Base-by-base conservation (phyloP, 1,140 invertebrate species). In the Drosophila jambulina region DNA sequence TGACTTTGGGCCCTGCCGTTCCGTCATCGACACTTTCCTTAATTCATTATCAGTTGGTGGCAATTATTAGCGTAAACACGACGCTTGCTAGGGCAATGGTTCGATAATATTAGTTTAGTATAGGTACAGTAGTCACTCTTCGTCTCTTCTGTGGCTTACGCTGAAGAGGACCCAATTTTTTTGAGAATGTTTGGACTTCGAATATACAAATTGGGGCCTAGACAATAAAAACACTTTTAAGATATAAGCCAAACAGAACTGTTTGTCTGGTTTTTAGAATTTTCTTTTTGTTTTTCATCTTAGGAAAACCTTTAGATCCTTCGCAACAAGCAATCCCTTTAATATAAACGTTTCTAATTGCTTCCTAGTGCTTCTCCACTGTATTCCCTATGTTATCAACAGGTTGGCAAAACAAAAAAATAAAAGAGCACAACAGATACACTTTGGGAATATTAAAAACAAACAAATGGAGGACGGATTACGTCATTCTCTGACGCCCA, bases 401-500 rank as follows among this genome's bases (percentile, higher is more conserved):
- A 75, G 64, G 80, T 75, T 79, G 46, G 38, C 36, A 25, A 51
- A 65, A 54, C 8, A 54, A 54, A 5, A 46, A 48, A 48, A 15
- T 8, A 36, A 65, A 43, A 78, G 53, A 57, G 6, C 27, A 29
- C 8, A 21, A 27, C 19, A 48, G 8, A 15, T 23, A 38, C 15
- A 61, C 29, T 38, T 17, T 57, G 19, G 21, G 36, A 56, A 69
- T 56, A 69, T 69, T 69, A 36, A 77, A 54, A 49, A 65, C 23
- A 51, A 72, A 60, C 60, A 68, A 75, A 57, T 27, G 61, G 40
- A 42, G 68, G 57, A 53, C 68, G 68, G 67, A 32, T 80, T 84
- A 67, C 81, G 81, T 84, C 81, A 83, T 80, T 76, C 17, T n/a
- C 17, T 61, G 19, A 75, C 81, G 81, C 81, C 81, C 58, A 80